phyloP scores from a whole-genome alignment of 1,140 invertebrate species.

The Psilanteris sp. region DNA sequence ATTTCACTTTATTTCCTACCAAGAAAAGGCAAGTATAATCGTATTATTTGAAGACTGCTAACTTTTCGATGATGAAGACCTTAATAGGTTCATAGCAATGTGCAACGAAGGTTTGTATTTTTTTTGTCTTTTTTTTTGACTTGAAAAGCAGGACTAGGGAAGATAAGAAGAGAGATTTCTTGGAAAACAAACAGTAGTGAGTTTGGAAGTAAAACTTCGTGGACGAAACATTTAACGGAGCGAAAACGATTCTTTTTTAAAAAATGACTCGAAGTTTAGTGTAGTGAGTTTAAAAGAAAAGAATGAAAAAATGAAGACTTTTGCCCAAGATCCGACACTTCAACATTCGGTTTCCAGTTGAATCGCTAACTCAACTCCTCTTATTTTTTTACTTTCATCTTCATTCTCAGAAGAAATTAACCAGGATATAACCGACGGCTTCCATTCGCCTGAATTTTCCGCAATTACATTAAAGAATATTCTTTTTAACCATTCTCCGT shows the following conservation, averaged over 20 bases:
- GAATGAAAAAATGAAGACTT: conserved; percentile 34
- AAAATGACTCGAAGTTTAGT: conserved; percentile 40
- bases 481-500: conserved; percentile 37
- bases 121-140: conserved; percentile 21
- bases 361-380: conserved; percentile 43
- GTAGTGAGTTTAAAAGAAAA: conserved; percentile 14
- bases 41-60: conserved; percentile 54
- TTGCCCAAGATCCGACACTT: conserved; percentile 20
- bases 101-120: conserved; percentile 37
- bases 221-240: conserved; percentile 44
- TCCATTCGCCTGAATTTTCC: conserved; percentile 57
- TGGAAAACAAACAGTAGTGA: conserved; percentile 46
- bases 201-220: conserved; percentile 38
- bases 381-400: conserved; percentile 48
- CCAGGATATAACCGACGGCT: conserved; percentile 59
- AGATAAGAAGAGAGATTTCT: conserved; percentile 30
- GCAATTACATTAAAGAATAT: conserved; percentile 60
- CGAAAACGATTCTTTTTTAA: conserved; percentile 39
- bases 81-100: conserved; percentile 47
- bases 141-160: neutral
- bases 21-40: conserved; percentile 53
- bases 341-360: conserved; percentile 49
- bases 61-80: conserved; percentile 52
- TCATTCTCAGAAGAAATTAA: conserved; percentile 60
- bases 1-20: conserved; percentile 47